Conservation (phyloP, 2,797 vertebrate species). For the Ctenopoma multispine region DNA sequence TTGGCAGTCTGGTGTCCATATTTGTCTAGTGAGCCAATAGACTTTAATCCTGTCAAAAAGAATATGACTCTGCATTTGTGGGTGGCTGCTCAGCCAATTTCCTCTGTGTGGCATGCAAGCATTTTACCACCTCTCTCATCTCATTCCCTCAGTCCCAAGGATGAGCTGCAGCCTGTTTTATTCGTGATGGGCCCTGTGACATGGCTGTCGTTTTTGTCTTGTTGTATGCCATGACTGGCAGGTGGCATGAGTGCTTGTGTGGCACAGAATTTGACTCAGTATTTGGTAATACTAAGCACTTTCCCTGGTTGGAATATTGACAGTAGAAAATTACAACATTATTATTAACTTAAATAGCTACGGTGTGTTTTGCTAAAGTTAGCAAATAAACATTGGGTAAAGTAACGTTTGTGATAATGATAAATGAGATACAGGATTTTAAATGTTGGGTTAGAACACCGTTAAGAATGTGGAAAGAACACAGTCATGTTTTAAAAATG, state of each 20-base stretch:
- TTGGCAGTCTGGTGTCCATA: slow-evolving; percentile 54
- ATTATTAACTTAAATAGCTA: not conserved
- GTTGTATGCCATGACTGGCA: slow-evolving; percentile 49
- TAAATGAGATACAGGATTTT: not conserved
- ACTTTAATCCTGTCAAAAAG: slow-evolving; percentile 71
- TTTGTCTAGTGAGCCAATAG: slow-evolving; percentile 55
- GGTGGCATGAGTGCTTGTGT: slow-evolving; percentile 4
- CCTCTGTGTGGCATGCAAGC: slow-evolving; percentile 47
- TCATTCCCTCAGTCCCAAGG: slow-evolving; percentile 41
- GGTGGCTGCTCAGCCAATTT: slow-evolving; percentile 56
- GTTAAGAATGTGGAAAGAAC: not conserved
- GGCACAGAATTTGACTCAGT: not conserved
- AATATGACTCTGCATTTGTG: slow-evolving; percentile 60
- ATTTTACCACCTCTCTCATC: slow-evolving; percentile 55
- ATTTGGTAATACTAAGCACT: not conserved
- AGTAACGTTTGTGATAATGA: not conserved
- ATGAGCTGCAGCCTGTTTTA: slow-evolving; percentile 50
- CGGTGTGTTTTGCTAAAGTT: not conserved
- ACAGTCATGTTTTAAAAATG: not conserved
- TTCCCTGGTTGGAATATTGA: not conserved
- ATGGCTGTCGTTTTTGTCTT: slow-evolving; percentile 41
- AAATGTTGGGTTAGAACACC: not conserved
- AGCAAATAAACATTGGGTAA: not conserved
- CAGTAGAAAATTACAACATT: not conserved
- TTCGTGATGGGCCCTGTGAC: slow-evolving; percentile 38